These are phyloP conservation scores for Fregata magnificens DNA, from an alignment of 2,113 vertebrate genomes.

Conservation along the genomic window DNA sequence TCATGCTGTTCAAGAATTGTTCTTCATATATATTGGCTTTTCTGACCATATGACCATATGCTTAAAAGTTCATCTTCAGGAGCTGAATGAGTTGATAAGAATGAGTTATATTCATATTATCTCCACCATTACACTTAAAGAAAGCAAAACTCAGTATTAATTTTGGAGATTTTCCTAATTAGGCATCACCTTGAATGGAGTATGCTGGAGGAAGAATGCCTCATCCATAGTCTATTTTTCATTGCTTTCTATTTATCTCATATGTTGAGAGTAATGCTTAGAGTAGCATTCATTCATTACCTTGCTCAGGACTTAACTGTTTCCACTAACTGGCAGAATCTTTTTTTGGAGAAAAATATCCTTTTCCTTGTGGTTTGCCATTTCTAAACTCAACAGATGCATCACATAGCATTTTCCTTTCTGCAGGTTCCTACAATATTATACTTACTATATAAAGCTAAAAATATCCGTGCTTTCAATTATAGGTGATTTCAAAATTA, in stretches of 20 bases:
- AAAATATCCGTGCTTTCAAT: neutral
- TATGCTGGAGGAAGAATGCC: neutral
- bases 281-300: neutral
- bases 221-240: neutral
- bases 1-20: slow-evolving; percentile 56
- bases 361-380: slow-evolving; percentile 2
- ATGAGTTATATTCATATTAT: neutral
- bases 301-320: neutral
- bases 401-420: neutral
- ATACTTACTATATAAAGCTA: neutral
- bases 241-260: neutral
- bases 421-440: neutral
- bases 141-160: neutral
- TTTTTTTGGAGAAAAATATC: neutral
- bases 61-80: slow-evolving; percentile 64
- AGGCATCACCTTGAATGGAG: neutral
- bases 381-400: slow-evolving; percentile 32
- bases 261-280: neutral
- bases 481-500: neutral
- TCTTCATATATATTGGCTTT: slow-evolving; percentile 52
- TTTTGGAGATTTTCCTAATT: neutral
- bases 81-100: slow-evolving; percentile 36
- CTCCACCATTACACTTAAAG: neutral
- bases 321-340: slow-evolving; percentile 2
- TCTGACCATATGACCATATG: slow-evolving; percentile 56